A percentile compares a stretch with the other conserved stretches of the same genome.
These are phyloP conservation scores for Sylvilagus bachmani DNA, from an alignment of 2,113 vertebrate species.

Conservation along the genomic window DNA sequence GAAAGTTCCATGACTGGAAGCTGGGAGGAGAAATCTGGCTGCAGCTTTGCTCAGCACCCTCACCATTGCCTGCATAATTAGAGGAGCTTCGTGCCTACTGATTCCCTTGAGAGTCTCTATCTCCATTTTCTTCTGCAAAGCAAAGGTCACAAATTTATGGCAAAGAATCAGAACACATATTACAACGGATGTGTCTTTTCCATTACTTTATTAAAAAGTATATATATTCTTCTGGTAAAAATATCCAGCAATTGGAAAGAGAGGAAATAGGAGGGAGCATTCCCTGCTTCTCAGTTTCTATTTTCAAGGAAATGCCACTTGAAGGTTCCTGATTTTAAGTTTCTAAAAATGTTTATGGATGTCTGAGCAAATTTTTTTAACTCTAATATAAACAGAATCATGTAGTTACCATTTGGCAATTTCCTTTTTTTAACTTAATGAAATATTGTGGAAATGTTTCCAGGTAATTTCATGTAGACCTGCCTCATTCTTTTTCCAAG, in stretches of 20 bases:
- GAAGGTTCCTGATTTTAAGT: constrained; percentile 61
- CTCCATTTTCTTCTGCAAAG: constrained; percentile 14
- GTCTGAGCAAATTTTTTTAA: constrained; percentile 5
- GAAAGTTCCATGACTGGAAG: background rate
- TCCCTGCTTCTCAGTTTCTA: background rate
- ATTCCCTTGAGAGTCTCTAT: background rate
- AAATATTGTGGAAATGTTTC: constrained; percentile 56
- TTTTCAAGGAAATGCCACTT: constrained; percentile 46
- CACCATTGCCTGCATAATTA: background rate
- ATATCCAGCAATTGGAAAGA: constrained; percentile 20
- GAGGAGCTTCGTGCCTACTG: background rate
- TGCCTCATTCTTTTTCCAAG: constrained; percentile 61
- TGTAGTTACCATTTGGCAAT: constrained; percentile 56
- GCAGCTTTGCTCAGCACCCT: fast-evolving
- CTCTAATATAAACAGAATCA: constrained; percentile 50
- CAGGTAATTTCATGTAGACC: constrained; percentile 64
- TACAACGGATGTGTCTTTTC: background rate
- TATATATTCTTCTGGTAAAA: constrained; percentile 38
- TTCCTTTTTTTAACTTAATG: constrained; percentile 59
- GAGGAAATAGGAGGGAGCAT: background rate
- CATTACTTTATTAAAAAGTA: constrained; percentile 30
- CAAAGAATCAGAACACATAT: background rate
- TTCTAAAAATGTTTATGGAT: constrained; percentile 54
- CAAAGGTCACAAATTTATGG: constrained; percentile 1
- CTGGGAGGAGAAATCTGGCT: no score